Evolutionary conservation across 2,113 vertebrate species (phyloP), one percentile per base, ranked within the genome.

Genomic region (Lycaon pictus): DNA sequence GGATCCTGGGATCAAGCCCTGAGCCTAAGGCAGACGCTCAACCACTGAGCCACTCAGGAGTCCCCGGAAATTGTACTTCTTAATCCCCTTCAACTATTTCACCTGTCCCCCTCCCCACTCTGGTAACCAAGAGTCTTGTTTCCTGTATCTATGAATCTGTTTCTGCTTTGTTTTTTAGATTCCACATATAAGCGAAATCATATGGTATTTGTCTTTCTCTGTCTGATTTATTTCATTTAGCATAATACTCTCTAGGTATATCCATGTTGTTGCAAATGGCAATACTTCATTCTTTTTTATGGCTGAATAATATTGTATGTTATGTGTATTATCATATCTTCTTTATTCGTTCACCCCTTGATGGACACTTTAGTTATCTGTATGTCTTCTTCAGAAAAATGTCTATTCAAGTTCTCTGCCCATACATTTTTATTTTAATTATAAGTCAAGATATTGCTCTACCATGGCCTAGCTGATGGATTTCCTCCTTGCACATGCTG

Each of bases 381-480:
- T 77, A 77, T 48, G 13, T 51, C 43, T 77, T 77, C 43, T 29
- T 76, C 27, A 51, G 74, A 77, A 51, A 43, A 51, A 77, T 17
- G 48, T 51, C 25, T 51, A 77, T 51, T 77, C 74, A 77, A 51
- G 74, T 51, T 77, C 74, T 77, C 25, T 29, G 43, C 74, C 43
- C 23, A 76, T 29, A 37, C 4, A 63, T 77, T 93, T 96, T 84
- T 29, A 81, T 91, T 89, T 81, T 81, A 84, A 20, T 81, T 71
- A 6, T 23, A 84, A 93, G 32, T 48, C 51, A 79, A 16, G 32
- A 32, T 19, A n/a, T 25, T 67, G 11, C 1, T 94, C n/a, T 32
- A 58, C 74, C 79, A 13, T 80, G 51, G 23, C 7, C 67, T 83
- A 17, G 12, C 17, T 19, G 17, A 71, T 43, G 9, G 29, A 25